Evolutionary conservation across 2,797 vertebrate species (phyloP), one percentile per base, ranked within the genome.

Genomic region (Oryzias sinensis): DNA sequence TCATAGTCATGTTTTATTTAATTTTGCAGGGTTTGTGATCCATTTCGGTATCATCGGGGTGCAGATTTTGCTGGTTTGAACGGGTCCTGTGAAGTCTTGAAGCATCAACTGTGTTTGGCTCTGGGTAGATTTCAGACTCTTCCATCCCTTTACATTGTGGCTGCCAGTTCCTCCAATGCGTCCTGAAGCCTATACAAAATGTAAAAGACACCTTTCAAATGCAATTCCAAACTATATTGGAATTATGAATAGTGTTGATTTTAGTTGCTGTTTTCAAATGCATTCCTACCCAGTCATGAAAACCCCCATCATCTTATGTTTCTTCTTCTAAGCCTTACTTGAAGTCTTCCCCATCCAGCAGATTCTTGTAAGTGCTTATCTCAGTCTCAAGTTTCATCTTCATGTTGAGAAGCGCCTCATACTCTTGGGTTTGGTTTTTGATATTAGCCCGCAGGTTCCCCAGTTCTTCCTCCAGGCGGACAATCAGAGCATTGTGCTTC

Each of bases 311-410:
- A 72, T 53, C 16, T 69, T 37, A 15, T 45, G 24, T 49, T 67
- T 27, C 29, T 48, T 27, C 24, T 52, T 18, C 22, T 4, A 64
- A 54, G 71, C 64, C 90, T 93, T 83, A 96, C 95, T 74, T 93
- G 67, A 96, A 90, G 56, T 95, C 94, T 50, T 86, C 94, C 0
- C 94, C 94, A 58, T 97, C 95, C 62, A 98, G 88, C 45, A 98
- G 93, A 22, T n/a, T 84, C 75, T 91, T 94, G 87, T 98, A 98
- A 24, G 93, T 94, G 65, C 75, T 66, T 6, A 97, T 97, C 83
- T 98, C 95, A 0, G 86, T 87, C 81, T 97, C 96, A 62, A 98
- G 91, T 68, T 94, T 95, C 90, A 93, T 92, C 88, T 97, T 96
- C 83, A 94, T 90, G 81, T 94, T 96, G 63, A 96, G 90, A 62